phyloP scores from a whole-genome alignment of 2,113 vertebrate genomes.

The Upupa epops region DNA sequence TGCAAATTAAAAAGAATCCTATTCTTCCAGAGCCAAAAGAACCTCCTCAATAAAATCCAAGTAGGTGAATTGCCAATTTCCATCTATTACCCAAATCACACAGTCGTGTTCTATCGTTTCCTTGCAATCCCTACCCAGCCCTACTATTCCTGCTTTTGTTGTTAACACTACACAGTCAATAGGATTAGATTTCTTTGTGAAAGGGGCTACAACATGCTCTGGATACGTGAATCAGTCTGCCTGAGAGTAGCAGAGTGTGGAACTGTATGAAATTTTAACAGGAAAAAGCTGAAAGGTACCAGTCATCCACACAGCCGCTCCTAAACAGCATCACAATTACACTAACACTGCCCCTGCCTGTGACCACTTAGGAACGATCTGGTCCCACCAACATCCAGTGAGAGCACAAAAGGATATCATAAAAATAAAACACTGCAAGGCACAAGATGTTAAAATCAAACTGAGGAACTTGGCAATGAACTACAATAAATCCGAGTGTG shows the following conservation, averaged over 20 bases:
- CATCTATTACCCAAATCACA: neutral
- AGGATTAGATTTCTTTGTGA: neutral
- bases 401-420: neutral
- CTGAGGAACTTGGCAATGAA: neutral
- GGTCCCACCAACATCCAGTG: neutral
- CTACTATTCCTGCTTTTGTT: neutral
- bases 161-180: neutral
- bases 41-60: neutral
- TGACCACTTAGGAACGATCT: neutral
- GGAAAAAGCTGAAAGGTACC: neutral
- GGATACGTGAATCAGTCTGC: neutral
- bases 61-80: neutral
- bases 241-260: neutral
- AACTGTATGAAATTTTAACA: accelerated
- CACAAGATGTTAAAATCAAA: neutral
- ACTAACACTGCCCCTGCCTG: neutral
- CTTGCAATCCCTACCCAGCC: neutral
- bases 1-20: neutral
- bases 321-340: neutral
- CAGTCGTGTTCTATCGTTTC: neutral
- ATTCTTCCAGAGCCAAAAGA: neutral
- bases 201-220: neutral
- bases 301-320: neutral
- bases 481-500: neutral
- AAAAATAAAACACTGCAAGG: neutral